Evolutionary conservation across 2,797 vertebrate genomes (phyloP).

Genomic region (Manis pentadactyla): DNA sequence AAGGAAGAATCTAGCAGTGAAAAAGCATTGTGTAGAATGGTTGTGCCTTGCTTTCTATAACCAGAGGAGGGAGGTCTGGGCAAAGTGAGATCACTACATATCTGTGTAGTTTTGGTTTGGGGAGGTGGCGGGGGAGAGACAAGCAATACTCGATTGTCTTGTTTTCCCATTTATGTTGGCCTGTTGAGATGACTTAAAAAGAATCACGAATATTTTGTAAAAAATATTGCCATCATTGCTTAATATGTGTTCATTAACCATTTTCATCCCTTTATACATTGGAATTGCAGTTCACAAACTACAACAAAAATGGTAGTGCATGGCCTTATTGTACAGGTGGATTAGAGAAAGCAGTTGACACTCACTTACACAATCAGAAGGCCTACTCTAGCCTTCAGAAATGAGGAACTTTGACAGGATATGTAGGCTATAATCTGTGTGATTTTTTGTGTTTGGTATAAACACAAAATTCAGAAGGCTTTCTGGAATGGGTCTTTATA

Average conservation of each 20-base stretch:
- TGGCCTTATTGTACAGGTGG: neutral
- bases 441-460: neutral
- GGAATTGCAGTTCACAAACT: neutral
- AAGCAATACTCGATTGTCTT: neutral
- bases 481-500: neutral
- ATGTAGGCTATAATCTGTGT: neutral
- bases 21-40: neutral
- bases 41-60: neutral
- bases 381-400: neutral
- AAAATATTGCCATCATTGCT: conserved; percentile 11
- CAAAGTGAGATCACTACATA: neutral
- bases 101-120: neutral
- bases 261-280: neutral
- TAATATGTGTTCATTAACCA: neutral
- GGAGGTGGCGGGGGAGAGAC: neutral
- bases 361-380: neutral
- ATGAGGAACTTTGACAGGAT: neutral
- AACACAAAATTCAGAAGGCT: neutral
- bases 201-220: conserved; percentile 18
- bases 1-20: neutral
- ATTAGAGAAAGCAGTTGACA: neutral
- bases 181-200: neutral
- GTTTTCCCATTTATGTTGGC: neutral
- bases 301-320: neutral
- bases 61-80: neutral